phyloP scores from a whole-genome alignment of 1,140 invertebrate species.

The Tetramorium simillimum region DNA sequence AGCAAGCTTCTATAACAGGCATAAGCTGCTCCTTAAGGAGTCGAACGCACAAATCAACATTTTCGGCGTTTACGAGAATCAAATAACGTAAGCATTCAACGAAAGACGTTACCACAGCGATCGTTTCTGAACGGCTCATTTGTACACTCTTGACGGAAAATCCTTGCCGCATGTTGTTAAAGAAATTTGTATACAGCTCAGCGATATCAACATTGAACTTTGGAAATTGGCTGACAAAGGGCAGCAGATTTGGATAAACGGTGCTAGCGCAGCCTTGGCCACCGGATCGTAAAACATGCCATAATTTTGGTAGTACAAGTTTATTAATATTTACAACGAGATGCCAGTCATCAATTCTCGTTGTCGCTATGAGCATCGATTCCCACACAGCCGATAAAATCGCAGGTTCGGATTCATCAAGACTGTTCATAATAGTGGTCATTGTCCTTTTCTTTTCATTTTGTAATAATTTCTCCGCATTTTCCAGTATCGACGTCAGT shows the following conservation, averaged over 20 bases:
- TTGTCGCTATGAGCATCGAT: conserved; percentile 87
- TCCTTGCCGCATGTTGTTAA: conserved; percentile 88
- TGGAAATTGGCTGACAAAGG: conserved; percentile 90
- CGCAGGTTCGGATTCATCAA: conserved; percentile 90
- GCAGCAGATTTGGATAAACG: conserved; percentile 91
- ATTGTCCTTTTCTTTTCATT: conserved; percentile 87
- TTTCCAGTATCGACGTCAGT: conserved; percentile 88
- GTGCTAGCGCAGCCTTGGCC: conserved; percentile 89
- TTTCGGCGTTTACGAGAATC: conserved; percentile 82
- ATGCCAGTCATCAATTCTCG: conserved; percentile 89
- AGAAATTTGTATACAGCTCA: conserved; percentile 89
- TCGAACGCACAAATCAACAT: conserved; percentile 80
- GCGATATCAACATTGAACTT: conserved; percentile 84
- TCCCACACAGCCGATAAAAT: conserved; percentile 91
- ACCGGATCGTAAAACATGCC: conserved; percentile 88
- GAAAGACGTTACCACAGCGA: conserved; percentile 87
- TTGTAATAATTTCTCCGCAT: conserved; percentile 81
- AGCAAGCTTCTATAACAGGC: conserved; percentile 82
- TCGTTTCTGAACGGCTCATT: conserved; percentile 87
- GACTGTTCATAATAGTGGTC: conserved; percentile 87
- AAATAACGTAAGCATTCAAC: conserved; percentile 90
- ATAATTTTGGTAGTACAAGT: conserved; percentile 90
- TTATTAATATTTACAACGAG: conserved; percentile 89
- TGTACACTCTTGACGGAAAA: conserved; percentile 85
- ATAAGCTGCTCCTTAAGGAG: conserved; percentile 83